Base-by-base conservation (phyloP, 2,113 vertebrate species). In the Eulemur rufifrons region DNA sequence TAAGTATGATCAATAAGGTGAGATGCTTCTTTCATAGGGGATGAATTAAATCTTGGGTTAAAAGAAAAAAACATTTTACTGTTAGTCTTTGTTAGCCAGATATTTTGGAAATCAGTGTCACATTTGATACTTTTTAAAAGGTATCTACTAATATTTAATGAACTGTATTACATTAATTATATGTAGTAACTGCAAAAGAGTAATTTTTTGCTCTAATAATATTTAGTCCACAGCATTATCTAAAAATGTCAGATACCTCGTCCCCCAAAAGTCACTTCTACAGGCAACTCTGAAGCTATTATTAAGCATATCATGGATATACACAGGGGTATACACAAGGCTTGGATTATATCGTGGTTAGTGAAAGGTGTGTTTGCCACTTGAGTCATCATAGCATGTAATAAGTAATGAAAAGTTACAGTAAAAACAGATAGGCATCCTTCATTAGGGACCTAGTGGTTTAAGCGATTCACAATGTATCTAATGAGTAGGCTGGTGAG, bases 361-460 rank as follows among this genome's bases (percentile, higher is more conserved):
- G 86, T 69, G 81, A 95, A 97, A 97, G 95, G 87, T 94, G 89
- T 97, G 81, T 97, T 97, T 96, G 95, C 92, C 74, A 88, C 94
- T 78, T 92, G 64, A 97, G 87, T 97, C 96, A 93, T 89, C 73
- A 13, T 14, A 29, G 47, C 82, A 47, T 83, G 69, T 86, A 92
- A 90, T 91, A 97, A 97, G 86, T 91, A 97, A 89, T 96, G 96
- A 97, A 96, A 96, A 96, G 47, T 90, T 94, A 88, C 63, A 69
- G 86, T 96, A 90, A 95, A 97, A 94, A 96, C 63, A 84, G 37
- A 90, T 47, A 47, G 89, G 81, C 81, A 89, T 95, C 37, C 95
- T 95, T 90, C 86, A 87, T 95, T 94, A 93, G 85, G 86, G 90
- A 86, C 73, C 74, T 89, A 85, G 94, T 86, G 89, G 88, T 96